phyloP scores from a whole-genome alignment of 1,140 invertebrate genomes.

The Stratiolaelaps scimitus region DNA sequence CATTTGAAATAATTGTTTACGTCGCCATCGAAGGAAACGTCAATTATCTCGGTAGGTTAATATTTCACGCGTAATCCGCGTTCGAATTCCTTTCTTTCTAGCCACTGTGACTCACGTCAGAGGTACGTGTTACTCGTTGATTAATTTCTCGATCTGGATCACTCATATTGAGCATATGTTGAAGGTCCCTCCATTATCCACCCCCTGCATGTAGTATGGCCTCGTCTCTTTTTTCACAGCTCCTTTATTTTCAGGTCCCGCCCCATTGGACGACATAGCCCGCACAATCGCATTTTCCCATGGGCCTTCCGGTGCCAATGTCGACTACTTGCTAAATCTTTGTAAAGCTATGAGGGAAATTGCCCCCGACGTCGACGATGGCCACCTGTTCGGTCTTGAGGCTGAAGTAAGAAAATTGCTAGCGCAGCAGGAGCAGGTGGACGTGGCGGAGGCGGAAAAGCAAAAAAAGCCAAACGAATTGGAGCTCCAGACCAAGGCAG shows the following conservation, averaged over 20 bases:
- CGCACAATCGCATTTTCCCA: conserved; percentile 55
- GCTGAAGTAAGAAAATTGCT: conserved; percentile 42
- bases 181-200: no score
- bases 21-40: conserved; percentile 61
- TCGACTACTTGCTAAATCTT: conserved; percentile 73
- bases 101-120: conserved; percentile 29
- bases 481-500: no score
- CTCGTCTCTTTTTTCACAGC: not conserved
- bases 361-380: conserved; percentile 50
- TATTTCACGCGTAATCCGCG: not conserved
- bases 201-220: no score
- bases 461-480: no score
- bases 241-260: conserved; percentile 45
- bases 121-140: no score
- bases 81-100: not conserved
- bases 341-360: conserved; percentile 61
- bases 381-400: conserved; percentile 63
- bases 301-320: conserved; percentile 72
- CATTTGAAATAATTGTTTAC: conserved; percentile 65
- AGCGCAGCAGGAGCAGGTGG: no score
- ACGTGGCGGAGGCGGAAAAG: no score
- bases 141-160: no score
- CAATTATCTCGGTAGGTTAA: conserved; percentile 47
- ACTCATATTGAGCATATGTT: no score
- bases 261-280: conserved; percentile 61